Conservation (phyloP, 1,140 invertebrate genomes). For the Trichogramma pretiosum region DNA sequence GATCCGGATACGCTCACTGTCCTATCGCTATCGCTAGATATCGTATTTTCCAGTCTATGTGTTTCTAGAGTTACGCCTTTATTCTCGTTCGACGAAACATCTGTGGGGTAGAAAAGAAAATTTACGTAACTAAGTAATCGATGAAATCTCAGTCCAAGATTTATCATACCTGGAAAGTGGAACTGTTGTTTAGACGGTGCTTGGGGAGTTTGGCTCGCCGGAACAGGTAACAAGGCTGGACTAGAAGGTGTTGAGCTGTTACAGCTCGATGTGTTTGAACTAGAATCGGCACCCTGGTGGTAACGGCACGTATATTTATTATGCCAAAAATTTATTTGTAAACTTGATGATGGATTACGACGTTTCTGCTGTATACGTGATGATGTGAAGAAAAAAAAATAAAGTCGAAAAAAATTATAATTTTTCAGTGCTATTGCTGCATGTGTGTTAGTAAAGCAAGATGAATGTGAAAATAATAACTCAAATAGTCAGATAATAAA, state of each 20-base stretch:
- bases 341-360: conserved; percentile 30
- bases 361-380: conserved; percentile 29
- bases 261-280: conserved; percentile 90
- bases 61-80: conserved; percentile 51
- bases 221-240: conserved; percentile 63
- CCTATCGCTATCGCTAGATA: conserved; percentile 76
- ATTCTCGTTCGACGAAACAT: conserved; percentile 43
- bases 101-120: conserved; percentile 19
- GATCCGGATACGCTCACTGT: conserved; percentile 68
- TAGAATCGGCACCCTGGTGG: conserved; percentile 67
- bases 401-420: no score
- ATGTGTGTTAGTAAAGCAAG: no score
- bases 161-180: conserved; percentile 68
- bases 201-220: conserved; percentile 46
- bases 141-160: conserved; percentile 5
- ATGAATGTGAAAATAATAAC: no score
- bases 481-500: no score
- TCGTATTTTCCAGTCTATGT: conserved; percentile 57
- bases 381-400: conserved; percentile 25
- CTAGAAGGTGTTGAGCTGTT: conserved; percentile 93
- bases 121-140: background rate
- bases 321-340: conserved; percentile 31
- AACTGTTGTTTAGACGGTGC: conserved; percentile 60
- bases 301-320: conserved; percentile 34
- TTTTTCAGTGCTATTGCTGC: no score